Conservation (phyloP, 2,797 vertebrate genomes). For the Acanthurus lineatus region DNA sequence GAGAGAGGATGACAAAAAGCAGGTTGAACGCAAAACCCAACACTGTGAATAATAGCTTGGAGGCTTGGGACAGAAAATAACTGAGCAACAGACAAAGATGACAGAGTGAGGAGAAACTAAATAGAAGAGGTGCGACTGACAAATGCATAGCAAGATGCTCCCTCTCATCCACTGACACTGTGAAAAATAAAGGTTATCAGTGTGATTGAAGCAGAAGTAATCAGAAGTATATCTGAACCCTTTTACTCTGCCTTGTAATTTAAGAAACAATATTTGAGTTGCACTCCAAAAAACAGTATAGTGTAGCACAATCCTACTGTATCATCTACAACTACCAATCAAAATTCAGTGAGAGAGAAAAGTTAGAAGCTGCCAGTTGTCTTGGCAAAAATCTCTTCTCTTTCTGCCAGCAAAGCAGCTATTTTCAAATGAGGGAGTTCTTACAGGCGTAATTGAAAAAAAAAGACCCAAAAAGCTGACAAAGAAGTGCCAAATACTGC, state of each 20-base stretch:
- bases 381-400: not conserved
- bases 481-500: too few relatives aligned
- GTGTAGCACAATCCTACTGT: slow-evolving; percentile 14
- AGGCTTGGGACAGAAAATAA: slow-evolving; percentile 40
- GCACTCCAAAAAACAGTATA: slow-evolving; percentile 36
- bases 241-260: slow-evolving; percentile 15
- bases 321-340: slow-evolving; percentile 12
- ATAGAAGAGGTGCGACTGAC: slow-evolving; percentile 34
- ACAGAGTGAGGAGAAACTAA: slow-evolving; percentile 5
- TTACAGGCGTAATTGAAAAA: not conserved
- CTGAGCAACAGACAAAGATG: slow-evolving; percentile 36
- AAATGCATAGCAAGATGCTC: slow-evolving; percentile 13
- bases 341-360: slow-evolving; percentile 4
- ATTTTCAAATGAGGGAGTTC: not conserved
- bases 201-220: slow-evolving; percentile 18
- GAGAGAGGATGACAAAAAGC: slow-evolving; percentile 20
- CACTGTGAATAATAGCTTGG: slow-evolving; percentile 31
- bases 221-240: slow-evolving; percentile 35
- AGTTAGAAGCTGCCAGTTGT: slow-evolving; percentile 4
- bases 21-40: slow-evolving; percentile 23
- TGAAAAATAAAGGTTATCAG: slow-evolving; percentile 43
- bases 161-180: not conserved
- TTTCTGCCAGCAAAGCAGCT: not conserved
- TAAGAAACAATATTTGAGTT: slow-evolving; percentile 29
- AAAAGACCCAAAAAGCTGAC: too few relatives aligned